Evolutionary conservation across 2,113 vertebrate genomes (phyloP).

Genomic region (Oriolus oriolus): DNA sequence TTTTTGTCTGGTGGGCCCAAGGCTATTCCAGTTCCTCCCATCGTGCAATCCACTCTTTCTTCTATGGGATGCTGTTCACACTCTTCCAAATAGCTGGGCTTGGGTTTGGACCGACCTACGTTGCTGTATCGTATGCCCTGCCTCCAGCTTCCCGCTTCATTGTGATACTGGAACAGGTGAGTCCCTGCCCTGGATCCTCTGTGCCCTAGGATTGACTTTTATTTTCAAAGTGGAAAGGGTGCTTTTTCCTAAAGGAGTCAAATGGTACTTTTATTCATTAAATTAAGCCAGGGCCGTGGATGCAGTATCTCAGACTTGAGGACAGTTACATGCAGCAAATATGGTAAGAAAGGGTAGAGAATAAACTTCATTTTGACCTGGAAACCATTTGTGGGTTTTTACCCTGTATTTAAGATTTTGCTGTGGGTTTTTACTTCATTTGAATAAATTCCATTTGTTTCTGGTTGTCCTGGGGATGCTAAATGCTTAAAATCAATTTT

Average conservation of each 20-base stretch:
- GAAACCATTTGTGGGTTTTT: not conserved
- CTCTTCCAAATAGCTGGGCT: constrained; percentile 82
- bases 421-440: not conserved
- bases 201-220: not conserved
- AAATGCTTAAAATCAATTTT: not conserved
- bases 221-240: not conserved
- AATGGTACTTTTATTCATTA: not conserved
- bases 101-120: constrained; percentile 81
- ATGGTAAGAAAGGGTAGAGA: not conserved
- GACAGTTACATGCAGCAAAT: not conserved
- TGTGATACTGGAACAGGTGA: constrained; percentile 91
- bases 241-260: not conserved
- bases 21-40: constrained; percentile 71
- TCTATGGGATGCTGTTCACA: constrained; percentile 75
- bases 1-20: constrained; percentile 83
- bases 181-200: not conserved
- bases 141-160: constrained; percentile 89
- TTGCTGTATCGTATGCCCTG: constrained; percentile 79
- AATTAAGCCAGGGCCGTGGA: not conserved
- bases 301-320: not conserved
- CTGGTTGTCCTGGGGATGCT: not conserved
- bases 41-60: constrained; percentile 59
- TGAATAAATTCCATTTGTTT: not conserved
- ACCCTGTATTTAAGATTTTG: not conserved
- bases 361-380: not conserved